Evolutionary conservation across 1,140 invertebrate species (phyloP), one percentile per base, ranked within the genome.

Genomic region (Conus ventricosus): DNA sequence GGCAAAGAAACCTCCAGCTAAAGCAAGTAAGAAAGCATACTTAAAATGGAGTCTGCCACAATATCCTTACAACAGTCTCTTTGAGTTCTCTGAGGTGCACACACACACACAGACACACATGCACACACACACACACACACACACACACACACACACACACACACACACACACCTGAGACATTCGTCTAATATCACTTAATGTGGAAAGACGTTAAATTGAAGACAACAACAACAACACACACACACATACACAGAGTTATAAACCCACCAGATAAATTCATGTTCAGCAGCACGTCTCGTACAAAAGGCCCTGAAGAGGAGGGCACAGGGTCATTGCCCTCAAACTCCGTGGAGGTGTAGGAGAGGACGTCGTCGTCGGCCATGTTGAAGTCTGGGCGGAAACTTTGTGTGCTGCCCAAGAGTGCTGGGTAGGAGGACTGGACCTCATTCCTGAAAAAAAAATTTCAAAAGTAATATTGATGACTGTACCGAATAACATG

Each of bases 291-390:
- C 39, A 93, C 84, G 63, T 94, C 93, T 88, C 92, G 51, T 8
- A 71, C 67, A 57, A 87, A 87, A 13, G 71, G 85, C 81, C 67
- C 88, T 83, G 54, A 84, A 67, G 39, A 90, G 90, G 75, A 67
- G 84, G 57, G 88, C 86, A 85, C 81, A 27, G 27, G 71, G 83
- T 91, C 93, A 83, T 91, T 91, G 27, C 89, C 90, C 25, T 93
- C 92, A 89, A 89, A 89, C 86, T 94, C 94, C 54, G 93, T 94
- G 5, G 93, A 94, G 54, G 94, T 93, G 87, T 93, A 92, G 25
- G 93, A 94, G 25, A 94, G 91, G 17, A 91, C 90, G 88, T 94
- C 94, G 91, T 94, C 94, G 88, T 94, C 94, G 82, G 60, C 78
- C 86, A 88, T 83, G 78, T 87, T 88, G 71, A 85, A 80, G 27